Evolutionary conservation across 2,888 invertebrate genomes (phyloP).

Genomic region (Cheilosia scutellata): DNA sequence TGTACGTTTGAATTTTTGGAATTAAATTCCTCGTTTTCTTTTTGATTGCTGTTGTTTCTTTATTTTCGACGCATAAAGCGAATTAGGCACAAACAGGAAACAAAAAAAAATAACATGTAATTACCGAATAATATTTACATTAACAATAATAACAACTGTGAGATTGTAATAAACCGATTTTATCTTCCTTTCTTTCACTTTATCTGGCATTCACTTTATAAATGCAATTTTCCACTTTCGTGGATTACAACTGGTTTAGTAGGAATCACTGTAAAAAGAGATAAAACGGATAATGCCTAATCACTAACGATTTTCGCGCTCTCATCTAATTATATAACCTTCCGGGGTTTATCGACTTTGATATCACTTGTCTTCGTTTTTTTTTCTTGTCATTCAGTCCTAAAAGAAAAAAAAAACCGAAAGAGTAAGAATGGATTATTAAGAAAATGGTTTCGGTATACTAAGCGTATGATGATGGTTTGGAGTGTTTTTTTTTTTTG

Average conservation of each 20-base stretch:
- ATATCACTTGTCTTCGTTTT: slow-evolving; percentile 13
- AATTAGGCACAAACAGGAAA: slow-evolving; percentile 65
- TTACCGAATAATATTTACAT: slow-evolving; percentile 38
- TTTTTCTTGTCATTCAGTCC: slow-evolving; percentile 36
- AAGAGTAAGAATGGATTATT: slow-evolving; percentile 41
- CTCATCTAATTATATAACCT: slow-evolving; percentile 48
- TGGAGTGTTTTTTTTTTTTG: not conserved
- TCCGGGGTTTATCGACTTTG: slow-evolving; percentile 25
- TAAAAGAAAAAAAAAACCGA: slow-evolving; percentile 22
- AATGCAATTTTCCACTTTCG: slow-evolving; percentile 30
- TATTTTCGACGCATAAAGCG: slow-evolving; percentile 45
- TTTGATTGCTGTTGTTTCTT: not conserved
- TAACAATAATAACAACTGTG: slow-evolving; percentile 32
- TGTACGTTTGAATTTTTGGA: not conserved
- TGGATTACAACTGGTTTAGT: slow-evolving; percentile 18
- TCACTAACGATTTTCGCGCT: slow-evolving; percentile 49
- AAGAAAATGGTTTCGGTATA: slow-evolving; percentile 15
- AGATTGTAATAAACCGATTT: slow-evolving; percentile 1
- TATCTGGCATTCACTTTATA: slow-evolving; percentile 12
- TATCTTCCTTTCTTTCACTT: not conserved
- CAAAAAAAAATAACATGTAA: slow-evolving; percentile 31
- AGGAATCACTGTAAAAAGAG: slow-evolving; percentile 14
- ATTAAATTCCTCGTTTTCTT: not conserved
- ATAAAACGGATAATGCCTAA: slow-evolving; percentile 46
- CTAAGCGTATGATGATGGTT: slow-evolving; percentile 36